Evolutionary conservation across 92 coral and sea anemone genomes (phyloP).

Genomic region (Metridium senile): DNA sequence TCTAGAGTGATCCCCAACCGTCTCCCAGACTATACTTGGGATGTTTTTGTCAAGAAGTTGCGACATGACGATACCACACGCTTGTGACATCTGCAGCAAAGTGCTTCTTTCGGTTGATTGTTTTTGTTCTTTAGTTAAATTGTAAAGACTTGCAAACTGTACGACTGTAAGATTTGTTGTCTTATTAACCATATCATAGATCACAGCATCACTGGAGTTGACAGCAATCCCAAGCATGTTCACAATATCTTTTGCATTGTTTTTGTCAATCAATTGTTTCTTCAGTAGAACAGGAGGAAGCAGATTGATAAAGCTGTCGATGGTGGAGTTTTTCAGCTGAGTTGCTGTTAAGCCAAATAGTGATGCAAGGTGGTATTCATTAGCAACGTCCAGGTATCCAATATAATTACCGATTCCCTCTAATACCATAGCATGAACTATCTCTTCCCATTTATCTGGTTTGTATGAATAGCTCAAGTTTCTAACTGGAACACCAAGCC

Average conservation of each 20-base stretch:
- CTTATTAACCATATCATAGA: background rate
- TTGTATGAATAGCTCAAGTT: conserved; percentile 56
- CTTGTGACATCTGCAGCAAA: conserved; percentile 40
- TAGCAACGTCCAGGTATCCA: conserved; percentile 34
- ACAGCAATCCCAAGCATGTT: conserved; percentile 10
- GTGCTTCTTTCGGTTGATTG: conserved; percentile 43
- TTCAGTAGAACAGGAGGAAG: conserved; percentile 41
- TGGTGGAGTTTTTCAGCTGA: conserved; percentile 50
- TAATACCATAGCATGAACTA: conserved; percentile 60
- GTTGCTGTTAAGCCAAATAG: conserved; percentile 34
- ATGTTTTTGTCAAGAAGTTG: conserved; percentile 29
- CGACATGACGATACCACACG: conserved; percentile 41
- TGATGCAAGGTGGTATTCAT: conserved; percentile 48
- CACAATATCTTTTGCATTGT: conserved; percentile 25
- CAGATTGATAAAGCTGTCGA: conserved; percentile 29
- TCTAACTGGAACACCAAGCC: conserved; percentile 42
- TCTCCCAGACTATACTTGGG: conserved; percentile 39
- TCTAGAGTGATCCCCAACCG: conserved; percentile 43
- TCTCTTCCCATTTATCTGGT: conserved; percentile 64
- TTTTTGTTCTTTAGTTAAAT: conserved; percentile 49
- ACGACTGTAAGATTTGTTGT: conserved; percentile 19
- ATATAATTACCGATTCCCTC: conserved; percentile 53
- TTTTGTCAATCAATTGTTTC: conserved; percentile 42
- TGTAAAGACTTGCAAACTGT: conserved; percentile 64
- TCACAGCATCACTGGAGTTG: background rate